Evolutionary conservation across 1,140 invertebrate species (phyloP), one percentile per base, ranked within the genome.

Genomic region (Eumeta japonica): DNA sequence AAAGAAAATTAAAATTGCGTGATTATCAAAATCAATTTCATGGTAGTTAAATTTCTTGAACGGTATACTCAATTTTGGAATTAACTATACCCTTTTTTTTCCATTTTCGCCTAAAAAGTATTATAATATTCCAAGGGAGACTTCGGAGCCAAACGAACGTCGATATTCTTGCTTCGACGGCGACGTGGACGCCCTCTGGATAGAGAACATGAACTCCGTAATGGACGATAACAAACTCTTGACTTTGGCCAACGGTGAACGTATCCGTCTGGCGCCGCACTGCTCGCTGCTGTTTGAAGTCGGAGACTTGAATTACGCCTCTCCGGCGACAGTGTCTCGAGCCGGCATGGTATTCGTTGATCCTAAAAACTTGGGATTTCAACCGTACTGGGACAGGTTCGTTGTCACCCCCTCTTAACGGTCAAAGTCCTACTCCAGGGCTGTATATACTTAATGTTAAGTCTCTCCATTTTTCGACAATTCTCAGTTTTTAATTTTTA

Each of bases 171-270:
- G 93, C 29, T 94, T 94, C 74, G 93, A 96, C 62, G 93, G 93
- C 3, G 92, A 95, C 58, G 89, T 96, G 2, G 92, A 95, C 78
- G 86, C 91, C 4, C 72, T 94, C 3, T 96, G 92, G 92, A 91
- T 95, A 45, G 92, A 94, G 74, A 94, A 94, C 67, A 94, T 95
- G 90, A 95, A 95, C 72, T 93, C 91, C 1, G 91, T 95, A 3
- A 94, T 96, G 92, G 92, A 96, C 60, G 92, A 96, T 64, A 95
- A 94, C 59, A 88, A 87, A 61, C 64, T 94, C 29, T 62, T 96
- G 28, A 94, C 92, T 1, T 73, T 96, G 41, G 89, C 90, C 0
- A 94, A 94, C 70, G 91, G 92, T 34, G 92, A 96, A 59, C 77
- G 92, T 38, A 93, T 96, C 14, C 80, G 88, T 28, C 73, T 95